Base-by-base conservation (phyloP, 2,113 vertebrate species). In the Seriola quinqueradiata region DNA sequence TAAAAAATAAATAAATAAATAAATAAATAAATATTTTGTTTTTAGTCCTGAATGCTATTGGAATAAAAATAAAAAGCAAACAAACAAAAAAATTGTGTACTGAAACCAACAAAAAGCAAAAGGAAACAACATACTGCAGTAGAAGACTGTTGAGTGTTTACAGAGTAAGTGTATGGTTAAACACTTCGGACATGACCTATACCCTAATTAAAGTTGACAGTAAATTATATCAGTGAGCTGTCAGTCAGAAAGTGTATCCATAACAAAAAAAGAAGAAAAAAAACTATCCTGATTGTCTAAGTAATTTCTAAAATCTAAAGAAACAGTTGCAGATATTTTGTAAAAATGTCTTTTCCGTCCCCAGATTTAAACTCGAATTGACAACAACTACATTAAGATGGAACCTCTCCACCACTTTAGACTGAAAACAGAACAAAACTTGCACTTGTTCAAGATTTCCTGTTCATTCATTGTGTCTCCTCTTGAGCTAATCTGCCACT, bases 1-100 rank as follows among this genome's bases (percentile, higher is more conserved):
- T 99, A 25, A 59, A 82, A 66, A 61, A 82, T 63, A 40, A 7
- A 57, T 21, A 34, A 5, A 54, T 46, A 58, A 46, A 48, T n/a
- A n/a, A n/a, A n/a, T 0, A 44, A 23, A 25, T 3, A 4, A 0
- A 82, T 12, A n/a, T 66, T 2, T n/a, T 5, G 2, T 54, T 8
- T 65, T 67, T 21, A 9, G 28, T 9, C 11, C 5, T 55, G 58
- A 61, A 21, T 25, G 16, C 1, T n/a, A 4, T 60, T 67, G 3
- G 23, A 6, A 11, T 19, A 61, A 19, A 60, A 19, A 34, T 14
- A 36, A 42, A 16, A 34, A 5, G 4, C 5, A 13, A 11, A 11
- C 3, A 48, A 48, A 16, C 16, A 48, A 16, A 48, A 48, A 4
- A 12, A 13, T 1, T 46, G 16, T 65, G 65, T 14, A 17, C 2